Conservation (phyloP, 2,888 invertebrate species). For the Diarsia brunnea region DNA sequence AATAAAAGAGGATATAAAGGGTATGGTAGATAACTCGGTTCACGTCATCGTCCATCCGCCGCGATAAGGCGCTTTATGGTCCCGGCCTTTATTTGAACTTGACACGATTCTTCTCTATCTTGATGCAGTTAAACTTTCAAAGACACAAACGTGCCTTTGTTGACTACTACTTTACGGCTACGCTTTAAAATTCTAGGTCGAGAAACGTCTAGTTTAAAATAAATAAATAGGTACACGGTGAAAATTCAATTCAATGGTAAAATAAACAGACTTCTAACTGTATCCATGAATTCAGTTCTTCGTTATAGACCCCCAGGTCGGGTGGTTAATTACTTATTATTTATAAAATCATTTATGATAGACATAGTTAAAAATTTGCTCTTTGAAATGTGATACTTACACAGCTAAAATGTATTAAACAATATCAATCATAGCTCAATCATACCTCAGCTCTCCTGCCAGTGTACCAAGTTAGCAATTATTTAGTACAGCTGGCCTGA, state of each 20-base stretch:
- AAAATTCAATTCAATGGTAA: not conserved
- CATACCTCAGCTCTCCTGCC: no score
- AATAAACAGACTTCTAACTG: not conserved
- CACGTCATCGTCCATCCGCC: conserved; percentile 75
- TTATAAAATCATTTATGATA: no score
- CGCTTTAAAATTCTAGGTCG: conserved; percentile 13
- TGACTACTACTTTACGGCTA: conserved; percentile 42
- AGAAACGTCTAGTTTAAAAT: not conserved
- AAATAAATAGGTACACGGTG: not conserved
- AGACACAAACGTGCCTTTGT: conserved; percentile 59
- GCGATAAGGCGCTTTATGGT: conserved; percentile 84
- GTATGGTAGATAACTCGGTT: conserved; percentile 78
- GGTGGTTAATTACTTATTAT: no score
- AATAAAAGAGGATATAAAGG: conserved; percentile 74
- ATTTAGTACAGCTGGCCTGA: no score
- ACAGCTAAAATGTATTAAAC: not conserved
- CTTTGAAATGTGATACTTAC: not conserved
- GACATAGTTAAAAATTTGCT: not conserved
- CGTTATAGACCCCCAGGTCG: not conserved
- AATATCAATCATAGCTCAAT: no score
- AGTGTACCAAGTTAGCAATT: no score
- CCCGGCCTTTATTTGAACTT: conserved; percentile 83
- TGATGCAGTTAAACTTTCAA: conserved; percentile 75
- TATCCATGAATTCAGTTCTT: not conserved
- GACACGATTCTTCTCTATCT: conserved; percentile 83